phyloP scores from a whole-genome alignment of 2,888 invertebrate species.

The Notocelia uddmanniana region DNA sequence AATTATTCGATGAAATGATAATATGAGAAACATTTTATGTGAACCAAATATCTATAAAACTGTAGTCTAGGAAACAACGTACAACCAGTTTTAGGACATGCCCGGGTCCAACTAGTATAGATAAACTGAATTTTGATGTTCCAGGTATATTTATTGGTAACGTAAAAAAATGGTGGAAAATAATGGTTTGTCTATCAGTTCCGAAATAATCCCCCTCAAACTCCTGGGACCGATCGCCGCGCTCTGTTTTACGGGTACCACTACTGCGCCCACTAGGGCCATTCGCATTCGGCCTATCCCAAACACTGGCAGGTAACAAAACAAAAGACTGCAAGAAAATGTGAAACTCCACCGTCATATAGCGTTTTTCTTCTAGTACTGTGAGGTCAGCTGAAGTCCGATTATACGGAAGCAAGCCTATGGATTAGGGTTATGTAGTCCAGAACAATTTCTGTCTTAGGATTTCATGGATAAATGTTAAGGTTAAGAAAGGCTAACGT shows the following conservation, averaged over 20 bases:
- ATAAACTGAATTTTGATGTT: too few species aligned
- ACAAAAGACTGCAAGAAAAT: slow-evolving; percentile 1
- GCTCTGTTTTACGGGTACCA: slow-evolving; percentile 29
- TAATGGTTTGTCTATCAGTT: background rate
- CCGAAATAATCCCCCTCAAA: slow-evolving; percentile 18
- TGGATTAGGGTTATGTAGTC: background rate
- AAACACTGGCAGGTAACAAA: slow-evolving; percentile 9
- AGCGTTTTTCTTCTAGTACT: slow-evolving; percentile 3
- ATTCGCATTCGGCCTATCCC: slow-evolving; percentile 25
- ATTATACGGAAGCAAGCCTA: slow-evolving; percentile 28
- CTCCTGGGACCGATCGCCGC: slow-evolving; percentile 40
- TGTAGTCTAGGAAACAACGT: too few species aligned
- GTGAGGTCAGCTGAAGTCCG: slow-evolving; percentile 19
- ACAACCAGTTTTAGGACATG: too few species aligned
- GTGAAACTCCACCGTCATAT: background rate
- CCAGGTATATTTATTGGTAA: too few species aligned
- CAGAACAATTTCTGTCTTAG: background rate
- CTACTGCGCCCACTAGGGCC: slow-evolving; percentile 41
- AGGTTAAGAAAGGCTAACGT: too few species aligned
- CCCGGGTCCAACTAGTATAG: too few species aligned
- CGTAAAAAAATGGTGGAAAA: too few species aligned
- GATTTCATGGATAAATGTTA: background rate
- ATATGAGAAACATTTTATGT: too few species aligned
- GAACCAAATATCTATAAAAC: too few species aligned
- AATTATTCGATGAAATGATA: too few species aligned